A percentile compares a stretch with the other conserved stretches of the same genome.
These are phyloP conservation scores for Thecocarcelia acutangulata DNA, from an alignment of 2,888 invertebrate genomes.

Conservation along the genomic window DNA sequence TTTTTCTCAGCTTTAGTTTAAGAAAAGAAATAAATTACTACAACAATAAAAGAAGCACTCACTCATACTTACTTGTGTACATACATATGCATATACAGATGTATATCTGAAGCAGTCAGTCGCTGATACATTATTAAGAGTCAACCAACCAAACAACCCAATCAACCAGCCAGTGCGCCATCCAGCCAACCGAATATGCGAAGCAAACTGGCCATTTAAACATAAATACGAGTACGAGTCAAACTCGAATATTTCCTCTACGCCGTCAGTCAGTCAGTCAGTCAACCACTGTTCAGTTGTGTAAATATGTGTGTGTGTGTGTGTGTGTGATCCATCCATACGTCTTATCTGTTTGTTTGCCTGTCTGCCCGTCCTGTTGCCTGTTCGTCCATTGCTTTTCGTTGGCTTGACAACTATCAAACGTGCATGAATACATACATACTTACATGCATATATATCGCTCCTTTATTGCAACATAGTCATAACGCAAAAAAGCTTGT, in stretches of 20 bases:
- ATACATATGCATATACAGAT: not conserved
- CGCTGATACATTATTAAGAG: slow-evolving; percentile 35
- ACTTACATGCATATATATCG: no score
- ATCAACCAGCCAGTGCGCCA: slow-evolving; percentile 31
- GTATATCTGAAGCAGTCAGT: not conserved
- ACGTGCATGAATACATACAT: slow-evolving; percentile 14
- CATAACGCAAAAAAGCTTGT: no score
- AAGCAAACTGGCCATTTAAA: slow-evolving; percentile 35
- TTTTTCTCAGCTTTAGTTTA: slow-evolving; percentile 23
- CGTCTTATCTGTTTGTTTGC: slow-evolving; percentile 1
- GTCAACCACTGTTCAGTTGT: slow-evolving; percentile 21
- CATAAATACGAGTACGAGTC: slow-evolving; percentile 13
- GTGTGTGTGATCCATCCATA: slow-evolving; percentile 3
- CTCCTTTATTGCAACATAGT: no score
- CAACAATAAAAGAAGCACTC: no score
- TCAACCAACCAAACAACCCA: slow-evolving; percentile 58
- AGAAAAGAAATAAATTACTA: slow-evolving; percentile 12
- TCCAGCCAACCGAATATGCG: slow-evolving; percentile 23
- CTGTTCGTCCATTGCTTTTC: slow-evolving; percentile 3
- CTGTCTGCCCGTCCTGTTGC: not conserved
- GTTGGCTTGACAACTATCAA: slow-evolving; percentile 59
- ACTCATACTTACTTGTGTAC: no score
- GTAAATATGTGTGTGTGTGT: no score
- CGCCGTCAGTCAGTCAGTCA: slow-evolving; percentile 30
- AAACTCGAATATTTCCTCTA: not conserved